Base-by-base conservation (phyloP, 2,113 vertebrate species). In the Cygnus buccinator region DNA sequence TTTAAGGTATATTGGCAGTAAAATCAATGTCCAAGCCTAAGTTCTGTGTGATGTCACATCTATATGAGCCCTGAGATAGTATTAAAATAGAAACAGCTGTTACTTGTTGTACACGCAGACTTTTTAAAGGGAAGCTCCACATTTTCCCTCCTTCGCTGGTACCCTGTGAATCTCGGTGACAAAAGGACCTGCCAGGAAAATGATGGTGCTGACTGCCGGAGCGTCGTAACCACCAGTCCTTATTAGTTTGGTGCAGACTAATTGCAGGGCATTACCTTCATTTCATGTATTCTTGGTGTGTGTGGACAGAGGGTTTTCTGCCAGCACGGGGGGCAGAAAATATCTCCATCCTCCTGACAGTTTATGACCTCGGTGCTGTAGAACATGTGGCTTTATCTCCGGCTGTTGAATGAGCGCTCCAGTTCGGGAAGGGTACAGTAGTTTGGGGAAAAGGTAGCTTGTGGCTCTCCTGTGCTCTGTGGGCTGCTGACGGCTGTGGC, bases 1-100 rank as follows among this genome's bases (percentile, higher is more conserved):
- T 98, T 96, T 87, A 97, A 91, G 92, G 93, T 95, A 94, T 97
- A 95, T 94, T 94, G 91, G 97, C 95, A 96, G 92, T 98, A 98
- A 98, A 98, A 66, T 84, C 39, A 1, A 89, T 95, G 96, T 95
- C 94, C 86, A 66, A 94, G 84, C 92, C 96, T 97, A 82, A 94
- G 93, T 96, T 97, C 80, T 96, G 54, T 28, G 77, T 95, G 97
- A 97, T 97, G 95, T 98, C 97, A 98, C 97, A 90, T 89, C 66
- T 95, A 2, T 97, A 95, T 28, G 77, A 98, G 96, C 90, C 97
- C 94, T 95, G 94, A 31, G 96, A 95, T 80, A 46, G 58, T 77
- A 94, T 96, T 97, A 96, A 98, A 98, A 95, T 79, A 95, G 75
- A 78, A 96, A 70, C 97, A 98, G 95, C 97, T 98, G 97, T 95